A percentile compares a stretch with the other conserved stretches of the same genome.
Conservation (phyloP, 2,888 invertebrate species). For the Caenorhabditis uteleia region DNA sequence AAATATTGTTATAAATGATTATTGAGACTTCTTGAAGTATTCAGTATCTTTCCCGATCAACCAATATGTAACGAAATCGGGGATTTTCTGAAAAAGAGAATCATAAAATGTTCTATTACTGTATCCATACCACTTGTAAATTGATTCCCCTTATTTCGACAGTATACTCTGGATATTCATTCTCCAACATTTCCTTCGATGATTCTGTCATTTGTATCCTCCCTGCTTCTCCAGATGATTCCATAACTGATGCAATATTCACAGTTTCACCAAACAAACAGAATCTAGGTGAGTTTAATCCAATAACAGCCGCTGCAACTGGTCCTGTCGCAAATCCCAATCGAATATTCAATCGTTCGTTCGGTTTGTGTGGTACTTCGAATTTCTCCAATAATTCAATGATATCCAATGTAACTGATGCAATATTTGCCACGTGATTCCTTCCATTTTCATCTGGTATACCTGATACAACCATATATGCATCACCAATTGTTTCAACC, state of each 20-base stretch:
- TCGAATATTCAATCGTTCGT: constrained; percentile 34
- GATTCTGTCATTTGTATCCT: constrained; percentile 45
- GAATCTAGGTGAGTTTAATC: constrained; percentile 48
- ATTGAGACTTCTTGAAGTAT: constrained; percentile 14
- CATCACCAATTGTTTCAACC: constrained; percentile 58
- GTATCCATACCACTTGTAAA: constrained; percentile 10
- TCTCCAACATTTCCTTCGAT: constrained; percentile 25
- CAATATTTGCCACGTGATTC: constrained; percentile 49
- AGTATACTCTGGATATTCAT: constrained; percentile 47
- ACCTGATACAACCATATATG: constrained; percentile 57
- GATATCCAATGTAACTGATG: constrained; percentile 39
- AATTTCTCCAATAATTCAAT: constrained; percentile 35
- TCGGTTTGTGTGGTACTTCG: constrained; percentile 41
- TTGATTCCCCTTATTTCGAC: constrained; percentile 38
- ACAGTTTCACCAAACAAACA: constrained; percentile 60
- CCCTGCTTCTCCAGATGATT: constrained; percentile 41
- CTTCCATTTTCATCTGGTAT: constrained; percentile 53
- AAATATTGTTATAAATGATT: background rate
- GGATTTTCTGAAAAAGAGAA: constrained; percentile 8
- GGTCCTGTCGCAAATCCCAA: constrained; percentile 48
- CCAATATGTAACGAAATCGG: constrained; percentile 27
- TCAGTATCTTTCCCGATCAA: constrained; percentile 26
- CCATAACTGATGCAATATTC: constrained; percentile 50
- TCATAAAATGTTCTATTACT: background rate
- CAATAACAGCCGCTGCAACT: constrained; percentile 51